Evolutionary conservation across 2,797 vertebrate species (phyloP), one percentile per base, ranked within the genome.

Genomic region (Ctenopoma multispine): DNA sequence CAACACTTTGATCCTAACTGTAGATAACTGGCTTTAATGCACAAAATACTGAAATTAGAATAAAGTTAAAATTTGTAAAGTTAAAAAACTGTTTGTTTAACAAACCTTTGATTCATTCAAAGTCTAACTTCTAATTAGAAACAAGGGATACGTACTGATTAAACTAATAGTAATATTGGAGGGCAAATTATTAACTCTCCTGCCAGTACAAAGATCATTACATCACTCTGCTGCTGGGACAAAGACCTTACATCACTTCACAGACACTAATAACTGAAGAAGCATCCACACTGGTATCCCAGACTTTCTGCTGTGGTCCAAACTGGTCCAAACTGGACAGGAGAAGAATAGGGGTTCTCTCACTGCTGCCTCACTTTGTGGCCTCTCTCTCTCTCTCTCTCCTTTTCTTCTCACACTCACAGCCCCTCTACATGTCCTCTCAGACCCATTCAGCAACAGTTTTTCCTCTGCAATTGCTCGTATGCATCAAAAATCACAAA

Each of bases 311-410:
- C 48, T 83, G 57, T 80, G n/a, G 7, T 44, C 7, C 48, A 83
- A 91, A 89, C 89, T 84, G 79, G 89, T 85, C 77, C 48, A 67
- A 89, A 90, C 90, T 87, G 89, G 90, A 78, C 79, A 46, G 29
- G 71, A 69, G 46, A 80, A 70, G 86, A 85, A 40, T 77, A n/a
- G 69, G 69, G 79, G 15, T 67, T 82, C 31, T 55, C 71, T 69
- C 69, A 24, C 21, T 51, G 27, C 29, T 15, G 44, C 43, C 54
- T 62, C 63, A 61, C 44, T 43, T 55, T 36, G 18, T 29, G 66
- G 41, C 55, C 74, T 54, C 44, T 58, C 54, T 71, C 43, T 44
- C 36, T 38, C 34, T 15, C 17, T 21, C 31, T 43, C 4, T 18
- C 21, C 24, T 23, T 15, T 21, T 36, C 66, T 38, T 17, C 20